phyloP scores from a whole-genome alignment of 2,888 invertebrate species.

The Arrhopalites spinosus region DNA sequence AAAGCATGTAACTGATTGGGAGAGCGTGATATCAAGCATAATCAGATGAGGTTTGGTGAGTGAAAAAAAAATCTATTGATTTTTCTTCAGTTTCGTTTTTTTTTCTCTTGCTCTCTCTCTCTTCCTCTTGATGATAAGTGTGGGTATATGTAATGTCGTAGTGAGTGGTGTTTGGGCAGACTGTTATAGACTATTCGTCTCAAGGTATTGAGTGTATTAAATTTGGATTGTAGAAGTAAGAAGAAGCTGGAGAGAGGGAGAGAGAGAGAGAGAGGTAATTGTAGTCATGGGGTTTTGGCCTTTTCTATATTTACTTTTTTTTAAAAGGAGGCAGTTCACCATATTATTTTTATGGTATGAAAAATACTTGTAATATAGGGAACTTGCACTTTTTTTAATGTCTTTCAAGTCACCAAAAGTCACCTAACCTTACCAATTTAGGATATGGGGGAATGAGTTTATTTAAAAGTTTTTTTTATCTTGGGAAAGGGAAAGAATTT shows the following conservation, averaged over 20 bases:
- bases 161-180: neutral
- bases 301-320: too few species aligned
- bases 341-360: neutral
- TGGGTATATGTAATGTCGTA: neutral
- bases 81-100: constrained; percentile 1
- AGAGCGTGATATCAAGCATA: constrained; percentile 7
- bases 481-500: too few species aligned
- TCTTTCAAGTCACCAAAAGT: neutral
- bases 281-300: too few species aligned
- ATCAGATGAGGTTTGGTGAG: constrained; percentile 12
- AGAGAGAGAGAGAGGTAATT: neutral
- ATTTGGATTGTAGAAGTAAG: neutral
- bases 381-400: constrained; percentile 3
- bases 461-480: neutral
- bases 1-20: constrained; percentile 4
- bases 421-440: neutral
- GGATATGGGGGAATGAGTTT: neutral
- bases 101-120: neutral
- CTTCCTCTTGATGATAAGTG: neutral
- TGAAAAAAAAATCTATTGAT: neutral
- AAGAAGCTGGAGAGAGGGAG: neutral
- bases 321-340: neutral
- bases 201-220: neutral
- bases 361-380: neutral
- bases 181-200: neutral